phyloP scores from a whole-genome alignment of 2,113 vertebrate species.

The Oreocharis arfaki region DNA sequence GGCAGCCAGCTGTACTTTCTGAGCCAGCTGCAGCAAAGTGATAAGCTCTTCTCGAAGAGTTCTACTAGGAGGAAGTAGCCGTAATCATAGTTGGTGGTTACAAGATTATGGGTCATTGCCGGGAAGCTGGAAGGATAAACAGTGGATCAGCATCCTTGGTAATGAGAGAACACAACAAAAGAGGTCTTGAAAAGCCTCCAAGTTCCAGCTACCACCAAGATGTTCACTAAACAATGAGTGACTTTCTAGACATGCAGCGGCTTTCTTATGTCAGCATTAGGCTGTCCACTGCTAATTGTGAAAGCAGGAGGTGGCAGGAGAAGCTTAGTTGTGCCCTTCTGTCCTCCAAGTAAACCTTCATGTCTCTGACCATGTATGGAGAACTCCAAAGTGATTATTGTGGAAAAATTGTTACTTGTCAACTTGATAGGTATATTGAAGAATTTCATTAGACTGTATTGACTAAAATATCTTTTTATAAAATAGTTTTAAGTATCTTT shows the following conservation, averaged over 20 bases:
- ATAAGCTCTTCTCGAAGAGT: constrained; percentile 25
- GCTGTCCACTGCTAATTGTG: background rate
- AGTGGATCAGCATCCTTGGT: background rate
- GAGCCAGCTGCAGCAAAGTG: constrained; percentile 31
- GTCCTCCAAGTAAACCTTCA: background rate
- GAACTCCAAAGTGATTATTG: background rate
- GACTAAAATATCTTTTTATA: background rate
- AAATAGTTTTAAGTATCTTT: background rate
- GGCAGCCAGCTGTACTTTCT: constrained; percentile 14
- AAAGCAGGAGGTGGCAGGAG: background rate
- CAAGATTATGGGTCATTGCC: background rate
- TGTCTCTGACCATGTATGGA: background rate
- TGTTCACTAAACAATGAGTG: background rate
- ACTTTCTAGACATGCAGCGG: background rate
- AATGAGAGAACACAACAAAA: background rate
- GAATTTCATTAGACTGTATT: background rate
- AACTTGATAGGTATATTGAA: background rate
- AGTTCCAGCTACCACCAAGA: background rate
- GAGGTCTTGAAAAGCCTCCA: background rate
- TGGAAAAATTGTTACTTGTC: background rate
- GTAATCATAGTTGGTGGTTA: constrained; percentile 18
- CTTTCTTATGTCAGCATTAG: background rate
- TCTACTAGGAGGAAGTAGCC: background rate
- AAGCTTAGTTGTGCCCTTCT: background rate
- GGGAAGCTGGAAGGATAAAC: constrained; percentile 36